Evolutionary conservation across 2,888 invertebrate species (phyloP).

Genomic region (Euzetes globulus): DNA sequence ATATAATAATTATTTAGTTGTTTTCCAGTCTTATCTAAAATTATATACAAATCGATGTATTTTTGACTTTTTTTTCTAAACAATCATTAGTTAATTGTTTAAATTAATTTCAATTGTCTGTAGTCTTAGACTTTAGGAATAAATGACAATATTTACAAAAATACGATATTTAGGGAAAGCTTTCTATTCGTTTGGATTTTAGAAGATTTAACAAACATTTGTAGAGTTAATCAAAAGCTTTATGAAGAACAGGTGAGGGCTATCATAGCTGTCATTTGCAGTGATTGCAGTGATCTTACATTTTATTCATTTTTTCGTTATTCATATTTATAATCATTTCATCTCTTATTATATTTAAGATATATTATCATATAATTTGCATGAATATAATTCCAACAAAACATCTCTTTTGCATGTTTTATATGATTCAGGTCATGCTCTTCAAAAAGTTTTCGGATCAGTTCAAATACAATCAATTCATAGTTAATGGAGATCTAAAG

Average conservation of each 20-base stretch:
- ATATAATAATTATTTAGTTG: not conserved
- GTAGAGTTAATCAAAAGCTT: not conserved
- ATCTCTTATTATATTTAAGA: no score
- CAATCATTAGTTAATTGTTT: not conserved
- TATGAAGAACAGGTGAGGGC: not conserved
- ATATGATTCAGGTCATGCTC: no score
- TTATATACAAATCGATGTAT: not conserved
- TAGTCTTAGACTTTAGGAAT: not conserved
- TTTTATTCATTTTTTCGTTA: no score
- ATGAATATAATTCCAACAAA: no score
- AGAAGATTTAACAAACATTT: not conserved
- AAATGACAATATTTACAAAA: not conserved
- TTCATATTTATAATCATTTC: no score
- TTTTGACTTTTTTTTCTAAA: not conserved
- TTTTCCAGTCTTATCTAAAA: not conserved
- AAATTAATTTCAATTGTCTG: not conserved
- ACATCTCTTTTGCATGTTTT: no score
- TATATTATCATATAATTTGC: no score
- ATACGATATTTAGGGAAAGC: not conserved
- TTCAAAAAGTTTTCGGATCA: no score
- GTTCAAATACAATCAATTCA: no score
- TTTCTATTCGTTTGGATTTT: not conserved
- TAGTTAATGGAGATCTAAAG: no score
- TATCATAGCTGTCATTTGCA: no score
- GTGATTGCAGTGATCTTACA: no score